Conservation (phyloP, 1,140 invertebrate genomes). For the Ceratitis capitata region DNA sequence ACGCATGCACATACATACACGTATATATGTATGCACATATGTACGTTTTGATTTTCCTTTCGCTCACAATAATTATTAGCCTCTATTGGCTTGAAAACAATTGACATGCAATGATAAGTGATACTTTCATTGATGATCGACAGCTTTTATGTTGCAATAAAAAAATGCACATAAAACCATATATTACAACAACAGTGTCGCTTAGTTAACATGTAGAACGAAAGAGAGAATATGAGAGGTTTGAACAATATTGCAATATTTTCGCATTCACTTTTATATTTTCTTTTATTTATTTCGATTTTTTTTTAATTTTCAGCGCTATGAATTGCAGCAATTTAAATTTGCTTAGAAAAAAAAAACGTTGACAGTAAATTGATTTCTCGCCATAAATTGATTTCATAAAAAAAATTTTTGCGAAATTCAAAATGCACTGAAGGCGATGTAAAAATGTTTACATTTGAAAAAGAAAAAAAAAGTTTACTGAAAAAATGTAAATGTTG, state of each 20-base stretch:
- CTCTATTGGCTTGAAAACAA: conserved; percentile 12
- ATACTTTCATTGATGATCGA: conserved; percentile 32
- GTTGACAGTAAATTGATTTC: conserved; percentile 19
- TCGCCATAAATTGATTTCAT: conserved; percentile 24
- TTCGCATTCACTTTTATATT: not conserved
- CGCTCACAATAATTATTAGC: conserved; percentile 27
- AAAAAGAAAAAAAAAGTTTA: not conserved
- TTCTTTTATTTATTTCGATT: not conserved
- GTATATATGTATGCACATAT: no score
- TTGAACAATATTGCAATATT: not conserved
- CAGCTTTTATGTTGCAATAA: not conserved
- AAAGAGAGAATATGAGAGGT: not conserved
- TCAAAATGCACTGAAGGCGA: conserved; percentile 7
- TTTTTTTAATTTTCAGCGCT: not conserved
- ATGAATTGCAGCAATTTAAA: not conserved
- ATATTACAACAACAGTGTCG: not conserved
- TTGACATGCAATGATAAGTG: conserved; percentile 8
- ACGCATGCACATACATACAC: no score
- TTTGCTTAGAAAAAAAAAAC: conserved; percentile 7
- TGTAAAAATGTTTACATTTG: not conserved
- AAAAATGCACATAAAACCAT: no score
- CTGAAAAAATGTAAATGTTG: conserved; percentile 1
- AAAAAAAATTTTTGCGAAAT: not conserved
- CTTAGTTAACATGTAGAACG: not conserved
- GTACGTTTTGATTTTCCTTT: conserved; percentile 4